Percentiles rank a stretch among this genome's conserved stretches.
Evolutionary conservation across 35 echinoderm and acorn worm species (phyloP).

Genomic region (Apostichopus californicus): DNA sequence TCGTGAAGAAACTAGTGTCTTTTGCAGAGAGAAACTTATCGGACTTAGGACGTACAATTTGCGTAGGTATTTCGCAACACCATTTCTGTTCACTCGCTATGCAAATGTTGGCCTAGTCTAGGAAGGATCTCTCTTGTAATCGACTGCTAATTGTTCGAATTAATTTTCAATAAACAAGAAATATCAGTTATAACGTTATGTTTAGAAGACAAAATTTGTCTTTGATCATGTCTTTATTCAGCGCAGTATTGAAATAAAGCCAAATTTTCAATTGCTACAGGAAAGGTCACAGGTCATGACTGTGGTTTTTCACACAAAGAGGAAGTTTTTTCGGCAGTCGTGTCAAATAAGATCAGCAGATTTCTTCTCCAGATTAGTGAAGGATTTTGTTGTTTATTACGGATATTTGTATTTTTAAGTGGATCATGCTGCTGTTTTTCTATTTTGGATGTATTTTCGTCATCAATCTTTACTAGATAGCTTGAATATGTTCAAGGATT

Average conservation of each 20-base stretch:
- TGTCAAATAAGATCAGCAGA: too few species aligned
- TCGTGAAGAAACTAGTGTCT: not conserved
- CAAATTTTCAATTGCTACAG: constrained; percentile 25
- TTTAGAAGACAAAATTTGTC: not conserved
- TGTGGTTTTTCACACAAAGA: constrained; percentile 24
- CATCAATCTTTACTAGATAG: too few species aligned
- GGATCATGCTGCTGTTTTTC: too few species aligned
- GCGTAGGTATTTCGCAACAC: constrained; percentile 36
- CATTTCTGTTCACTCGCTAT: not conserved
- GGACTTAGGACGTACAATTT: not conserved
- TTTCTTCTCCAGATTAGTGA: too few species aligned
- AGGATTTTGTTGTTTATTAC: too few species aligned
- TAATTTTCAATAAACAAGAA: too few species aligned
- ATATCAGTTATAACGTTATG: too few species aligned
- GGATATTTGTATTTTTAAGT: too few species aligned
- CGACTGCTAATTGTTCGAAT: too few species aligned
- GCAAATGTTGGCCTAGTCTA: not conserved
- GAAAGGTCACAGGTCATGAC: constrained; percentile 20
- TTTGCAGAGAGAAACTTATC: constrained; percentile 17
- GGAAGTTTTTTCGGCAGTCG: not conserved
- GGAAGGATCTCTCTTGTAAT: too few species aligned
- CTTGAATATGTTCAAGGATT: too few species aligned
- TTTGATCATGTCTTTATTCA: not conserved
- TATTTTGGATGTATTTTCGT: too few species aligned
- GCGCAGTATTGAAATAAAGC: not conserved